Conservation (phyloP, 2,113 vertebrate genomes). For the Corapipo altera region DNA sequence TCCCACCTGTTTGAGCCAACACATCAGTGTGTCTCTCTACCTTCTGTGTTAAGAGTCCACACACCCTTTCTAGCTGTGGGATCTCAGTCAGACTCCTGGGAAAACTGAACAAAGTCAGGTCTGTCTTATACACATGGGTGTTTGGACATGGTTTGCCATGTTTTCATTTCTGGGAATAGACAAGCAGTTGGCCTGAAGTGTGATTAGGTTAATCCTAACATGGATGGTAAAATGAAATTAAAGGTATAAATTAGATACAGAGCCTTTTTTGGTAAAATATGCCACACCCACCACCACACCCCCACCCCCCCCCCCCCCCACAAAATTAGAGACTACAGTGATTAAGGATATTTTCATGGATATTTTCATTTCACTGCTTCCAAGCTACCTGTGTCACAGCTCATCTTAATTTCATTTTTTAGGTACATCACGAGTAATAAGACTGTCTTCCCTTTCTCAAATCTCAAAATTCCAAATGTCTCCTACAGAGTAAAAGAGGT, state of each 20-base stretch:
- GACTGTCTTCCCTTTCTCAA: background rate
- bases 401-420: background rate
- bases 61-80: background rate
- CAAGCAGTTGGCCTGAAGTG: background rate
- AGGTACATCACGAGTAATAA: background rate
- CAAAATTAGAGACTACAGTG: background rate
- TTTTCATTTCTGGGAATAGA: background rate
- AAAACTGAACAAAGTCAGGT: background rate
- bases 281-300: background rate
- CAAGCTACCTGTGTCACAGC: background rate
- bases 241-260: background rate
- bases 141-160: background rate
- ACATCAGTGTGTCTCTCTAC: background rate
- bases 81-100: background rate
- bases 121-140: rapidly evolving
- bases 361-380: background rate
- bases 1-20: background rate
- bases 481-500: background rate
- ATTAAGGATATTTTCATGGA: background rate
- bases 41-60: background rate
- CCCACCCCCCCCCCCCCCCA: too few species aligned
- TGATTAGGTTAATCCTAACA: background rate
- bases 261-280: background rate
- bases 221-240: background rate
- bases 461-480: background rate